Conservation (phyloP, 2,113 vertebrate species). For the Cebidichthys violaceus region DNA sequence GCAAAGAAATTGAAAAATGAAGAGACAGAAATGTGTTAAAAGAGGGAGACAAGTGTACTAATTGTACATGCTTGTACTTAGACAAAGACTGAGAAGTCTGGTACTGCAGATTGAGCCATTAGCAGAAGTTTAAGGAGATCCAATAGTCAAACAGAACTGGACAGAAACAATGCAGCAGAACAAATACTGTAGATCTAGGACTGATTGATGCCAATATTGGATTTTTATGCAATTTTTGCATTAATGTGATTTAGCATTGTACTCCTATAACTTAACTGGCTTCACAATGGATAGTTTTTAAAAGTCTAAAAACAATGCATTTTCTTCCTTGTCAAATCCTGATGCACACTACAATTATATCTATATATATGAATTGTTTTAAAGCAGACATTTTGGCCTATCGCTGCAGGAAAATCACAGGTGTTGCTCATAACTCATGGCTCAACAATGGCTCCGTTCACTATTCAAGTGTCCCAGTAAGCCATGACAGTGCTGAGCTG, state of each 20-base stretch:
- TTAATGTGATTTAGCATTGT: background rate
- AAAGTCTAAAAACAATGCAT: background rate
- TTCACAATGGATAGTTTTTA: background rate
- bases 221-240: slow-evolving; percentile 1
- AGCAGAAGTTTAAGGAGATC: slow-evolving; percentile 37
- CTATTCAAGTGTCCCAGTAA: background rate
- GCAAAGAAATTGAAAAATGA: slow-evolving; percentile 7
- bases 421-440: background rate
- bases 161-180: slow-evolving; percentile 19
- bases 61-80: slow-evolving; percentile 16
- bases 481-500: background rate
- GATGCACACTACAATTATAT: background rate
- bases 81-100: background rate
- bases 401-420: background rate
- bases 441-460: background rate
- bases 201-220: background rate
- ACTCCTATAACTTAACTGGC: no score
- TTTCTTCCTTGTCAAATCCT: background rate
- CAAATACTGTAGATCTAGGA: background rate
- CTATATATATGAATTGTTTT: background rate
- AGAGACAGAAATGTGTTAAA: slow-evolving; percentile 7
- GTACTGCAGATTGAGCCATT: slow-evolving; percentile 22
- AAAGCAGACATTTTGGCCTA: background rate
- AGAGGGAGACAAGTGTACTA: slow-evolving; percentile 12
- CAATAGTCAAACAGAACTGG: background rate